phyloP scores from a whole-genome alignment of 2,797 vertebrate genomes.

The Knipowitschia caucasica region DNA sequence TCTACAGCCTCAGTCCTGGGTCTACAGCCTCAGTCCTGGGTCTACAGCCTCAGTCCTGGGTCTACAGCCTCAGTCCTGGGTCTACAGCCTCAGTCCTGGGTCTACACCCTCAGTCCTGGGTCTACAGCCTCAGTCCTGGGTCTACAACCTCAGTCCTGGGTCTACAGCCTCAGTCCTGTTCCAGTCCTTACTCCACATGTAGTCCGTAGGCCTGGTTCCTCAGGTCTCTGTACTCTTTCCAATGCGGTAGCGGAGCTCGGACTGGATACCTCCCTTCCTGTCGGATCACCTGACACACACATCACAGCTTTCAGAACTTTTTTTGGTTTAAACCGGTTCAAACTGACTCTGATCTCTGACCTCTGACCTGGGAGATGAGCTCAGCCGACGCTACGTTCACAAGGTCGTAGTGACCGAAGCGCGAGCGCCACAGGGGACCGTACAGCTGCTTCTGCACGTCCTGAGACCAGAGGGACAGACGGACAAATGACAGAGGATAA shows the following conservation, averaged over 20 bases:
- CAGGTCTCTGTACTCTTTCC: constrained; percentile 78
- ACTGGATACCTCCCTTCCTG: constrained; percentile 77
- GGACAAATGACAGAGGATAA: too few relatives aligned
- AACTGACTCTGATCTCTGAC: background rate
- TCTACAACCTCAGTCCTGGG: constrained; percentile 39
- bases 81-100: background rate
- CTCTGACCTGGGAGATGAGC: constrained; percentile 63
- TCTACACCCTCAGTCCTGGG: too few relatives aligned
- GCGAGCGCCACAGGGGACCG: constrained; percentile 77
- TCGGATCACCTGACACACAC: constrained; percentile 49
- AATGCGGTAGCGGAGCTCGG: constrained; percentile 67
- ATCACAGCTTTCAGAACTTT: background rate
- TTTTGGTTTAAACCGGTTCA: background rate
- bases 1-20: background rate
- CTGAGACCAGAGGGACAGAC: constrained; percentile 39
- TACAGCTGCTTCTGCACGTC: constrained; percentile 62
- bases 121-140: too few relatives aligned
- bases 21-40: background rate
- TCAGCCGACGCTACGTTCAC: constrained; percentile 74
- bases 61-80: background rate
- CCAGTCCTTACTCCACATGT: constrained; percentile 70
- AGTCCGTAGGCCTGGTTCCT: constrained; percentile 76
- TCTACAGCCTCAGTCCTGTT: background rate
- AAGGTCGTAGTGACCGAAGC: constrained; percentile 64
- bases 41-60: background rate